phyloP scores from a whole-genome alignment of 2,888 invertebrate genomes.

The Parascotia fuliginaria region DNA sequence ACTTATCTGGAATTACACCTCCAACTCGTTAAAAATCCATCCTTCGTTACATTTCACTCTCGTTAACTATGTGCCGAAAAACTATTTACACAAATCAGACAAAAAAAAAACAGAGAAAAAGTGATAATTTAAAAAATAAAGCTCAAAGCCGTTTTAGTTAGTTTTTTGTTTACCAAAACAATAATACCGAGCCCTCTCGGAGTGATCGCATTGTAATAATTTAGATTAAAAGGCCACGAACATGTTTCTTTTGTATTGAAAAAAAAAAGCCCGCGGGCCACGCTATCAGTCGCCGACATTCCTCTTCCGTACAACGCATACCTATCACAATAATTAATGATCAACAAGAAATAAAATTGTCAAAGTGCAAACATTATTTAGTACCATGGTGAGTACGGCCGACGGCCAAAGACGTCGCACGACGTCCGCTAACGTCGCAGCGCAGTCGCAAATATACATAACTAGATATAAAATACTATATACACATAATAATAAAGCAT shows the following conservation, averaged over 20 bases:
- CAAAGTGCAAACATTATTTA: conserved; percentile 50
- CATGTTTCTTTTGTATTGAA: conserved; percentile 46
- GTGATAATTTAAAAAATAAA: conserved; percentile 57
- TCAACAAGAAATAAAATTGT: conserved; percentile 60
- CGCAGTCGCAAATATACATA: conserved; percentile 54
- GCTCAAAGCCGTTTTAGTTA: conserved; percentile 59
- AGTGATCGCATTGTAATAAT: conserved; percentile 47
- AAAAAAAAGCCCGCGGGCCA: conserved; percentile 29
- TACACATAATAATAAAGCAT: conserved; percentile 59
- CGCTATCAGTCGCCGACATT: conserved; percentile 20
- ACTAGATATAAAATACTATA: conserved; percentile 68
- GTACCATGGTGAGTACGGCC: conserved; percentile 38
- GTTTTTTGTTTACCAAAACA: conserved; percentile 37
- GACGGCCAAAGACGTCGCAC: conserved; percentile 4
- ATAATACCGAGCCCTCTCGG: conserved; percentile 33
- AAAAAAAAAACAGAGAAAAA: conserved; percentile 31
- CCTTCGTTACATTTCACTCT: conserved; percentile 40
- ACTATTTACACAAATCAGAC: conserved; percentile 56
- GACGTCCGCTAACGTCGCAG: conserved; percentile 17
- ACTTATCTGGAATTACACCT: conserved; percentile 51
- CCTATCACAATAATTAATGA: conserved; percentile 49
- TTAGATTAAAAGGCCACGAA: conserved; percentile 65
- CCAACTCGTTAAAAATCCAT: conserved; percentile 35
- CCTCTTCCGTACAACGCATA: conserved; percentile 36
- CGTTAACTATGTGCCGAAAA: conserved; percentile 40